Base-by-base conservation (phyloP, 1,140 invertebrate species). In the Philaenus spumarius region DNA sequence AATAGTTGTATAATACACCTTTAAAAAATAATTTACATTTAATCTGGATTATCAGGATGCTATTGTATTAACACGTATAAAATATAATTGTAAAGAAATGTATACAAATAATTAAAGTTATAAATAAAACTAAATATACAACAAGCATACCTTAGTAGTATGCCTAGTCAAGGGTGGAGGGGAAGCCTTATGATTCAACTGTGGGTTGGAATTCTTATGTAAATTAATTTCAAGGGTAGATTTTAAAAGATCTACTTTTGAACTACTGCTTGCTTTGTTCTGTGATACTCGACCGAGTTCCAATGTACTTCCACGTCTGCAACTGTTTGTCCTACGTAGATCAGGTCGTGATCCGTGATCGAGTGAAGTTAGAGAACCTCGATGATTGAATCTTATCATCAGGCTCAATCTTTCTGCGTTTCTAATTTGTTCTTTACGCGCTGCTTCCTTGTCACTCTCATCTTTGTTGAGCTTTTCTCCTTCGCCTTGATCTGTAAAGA, bases 331-430 rank as follows among this genome's bases (percentile, higher is more conserved):
- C 12, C 57, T 19, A 17, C 26, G 39, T 6, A 58, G 24, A 9
- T 52, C 48, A 14, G 50, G 26, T 1, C 58, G 51, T 7, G 51
- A 59, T 23, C 58, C 48, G n/a, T 51, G 30, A 20, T 59, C 58
- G 14, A 69, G 57, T 11, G 83, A 86, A 58, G 83, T 80, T 26
- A 87, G 68, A 22, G 84, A 86, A 20, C 85, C 84, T 57, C 85
- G 77, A 50, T 83, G 83, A 68, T 86, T 86, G 68, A 82, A 84
- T 61, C 85, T 78, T 37, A 85, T 84, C 74, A 86, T 83, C 55
- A 87, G 75, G 64, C 83, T 84, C 24, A 87, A 68, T 46, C 85
- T 72, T 69, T 86, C 84, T 42, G 81, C 69, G 55, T 56, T 66
- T 48, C 47, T 40, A 17, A 58, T 42, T 46, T 43, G 48, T 12